phyloP scores from a whole-genome alignment of 2,113 vertebrate genomes.

The Circaetus gallicus region DNA sequence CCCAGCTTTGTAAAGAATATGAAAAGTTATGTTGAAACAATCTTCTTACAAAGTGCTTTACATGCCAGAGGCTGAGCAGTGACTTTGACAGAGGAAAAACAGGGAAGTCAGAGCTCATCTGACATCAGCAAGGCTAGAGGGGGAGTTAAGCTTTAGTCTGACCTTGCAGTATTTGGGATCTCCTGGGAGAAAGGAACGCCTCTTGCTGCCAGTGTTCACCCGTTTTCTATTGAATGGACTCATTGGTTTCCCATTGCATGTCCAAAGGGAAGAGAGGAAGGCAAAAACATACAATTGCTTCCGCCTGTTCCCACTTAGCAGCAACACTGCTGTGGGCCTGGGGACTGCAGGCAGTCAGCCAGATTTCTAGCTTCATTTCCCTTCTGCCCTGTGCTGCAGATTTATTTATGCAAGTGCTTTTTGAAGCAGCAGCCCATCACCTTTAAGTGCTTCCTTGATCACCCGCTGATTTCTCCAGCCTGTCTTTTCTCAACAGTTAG shows the following conservation, averaged over 20 bases:
- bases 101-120: background rate
- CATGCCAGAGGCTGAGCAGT: background rate
- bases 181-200: background rate
- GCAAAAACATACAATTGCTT: background rate
- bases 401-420: conserved; percentile 48
- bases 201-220: background rate
- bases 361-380: background rate
- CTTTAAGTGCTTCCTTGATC: conserved; percentile 46
- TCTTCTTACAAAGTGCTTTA: background rate
- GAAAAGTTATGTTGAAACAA: background rate
- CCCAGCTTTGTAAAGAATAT: background rate
- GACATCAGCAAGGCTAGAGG: background rate
- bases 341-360: background rate
- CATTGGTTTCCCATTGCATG: background rate
- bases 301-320: background rate
- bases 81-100: background rate
- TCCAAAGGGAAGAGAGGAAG: background rate
- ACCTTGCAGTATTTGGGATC: background rate
- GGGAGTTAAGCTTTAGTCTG: background rate
- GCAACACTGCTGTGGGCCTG: accelerated
- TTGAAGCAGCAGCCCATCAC: conserved; percentile 31
- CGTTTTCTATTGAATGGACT: background rate
- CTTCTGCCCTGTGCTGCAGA: background rate
- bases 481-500: background rate
- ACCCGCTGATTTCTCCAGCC: background rate